A percentile compares a stretch with the other conserved stretches of the same genome.
phyloP scores from a whole-genome alignment of 2,888 invertebrate genomes.

The Pristionchus fissidentatus region DNA sequence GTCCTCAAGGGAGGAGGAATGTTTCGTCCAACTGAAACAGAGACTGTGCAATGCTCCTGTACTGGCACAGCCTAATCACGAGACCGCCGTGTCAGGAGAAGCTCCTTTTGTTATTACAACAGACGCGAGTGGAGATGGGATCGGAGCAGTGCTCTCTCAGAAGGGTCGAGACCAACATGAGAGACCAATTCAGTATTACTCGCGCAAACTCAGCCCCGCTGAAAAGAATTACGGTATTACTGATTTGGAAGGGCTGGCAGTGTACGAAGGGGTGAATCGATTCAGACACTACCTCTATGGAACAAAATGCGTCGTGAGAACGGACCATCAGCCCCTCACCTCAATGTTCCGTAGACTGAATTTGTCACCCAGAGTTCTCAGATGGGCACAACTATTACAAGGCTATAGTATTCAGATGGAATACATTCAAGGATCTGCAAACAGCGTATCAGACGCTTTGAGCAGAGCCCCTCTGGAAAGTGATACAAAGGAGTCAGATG shows the following conservation, averaged over 20 bases:
- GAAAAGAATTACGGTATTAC: background rate
- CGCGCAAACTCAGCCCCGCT: background rate
- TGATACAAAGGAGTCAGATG: conserved; percentile 57
- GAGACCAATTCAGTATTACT: background rate
- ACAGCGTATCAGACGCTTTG: background rate
- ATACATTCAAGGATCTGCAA: background rate
- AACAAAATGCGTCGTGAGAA: background rate
- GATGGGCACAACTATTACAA: background rate
- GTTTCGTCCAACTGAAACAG: conserved; percentile 56
- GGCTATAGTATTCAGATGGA: background rate
- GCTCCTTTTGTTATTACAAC: background rate
- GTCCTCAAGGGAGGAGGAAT: conserved; percentile 46
- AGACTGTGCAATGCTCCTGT: conserved; percentile 51
- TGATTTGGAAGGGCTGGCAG: background rate
- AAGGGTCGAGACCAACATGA: background rate
- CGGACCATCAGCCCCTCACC: background rate
- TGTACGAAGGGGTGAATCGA: background rate
- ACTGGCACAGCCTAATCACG: conserved; percentile 49
- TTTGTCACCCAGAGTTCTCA: background rate
- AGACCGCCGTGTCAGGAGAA: background rate
- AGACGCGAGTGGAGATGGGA: background rate
- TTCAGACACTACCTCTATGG: background rate
- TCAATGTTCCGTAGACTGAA: background rate
- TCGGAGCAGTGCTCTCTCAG: background rate
- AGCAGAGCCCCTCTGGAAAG: background rate